phyloP scores from a whole-genome alignment of 2,797 vertebrate species.

The Phalloptychus januarius region DNA sequence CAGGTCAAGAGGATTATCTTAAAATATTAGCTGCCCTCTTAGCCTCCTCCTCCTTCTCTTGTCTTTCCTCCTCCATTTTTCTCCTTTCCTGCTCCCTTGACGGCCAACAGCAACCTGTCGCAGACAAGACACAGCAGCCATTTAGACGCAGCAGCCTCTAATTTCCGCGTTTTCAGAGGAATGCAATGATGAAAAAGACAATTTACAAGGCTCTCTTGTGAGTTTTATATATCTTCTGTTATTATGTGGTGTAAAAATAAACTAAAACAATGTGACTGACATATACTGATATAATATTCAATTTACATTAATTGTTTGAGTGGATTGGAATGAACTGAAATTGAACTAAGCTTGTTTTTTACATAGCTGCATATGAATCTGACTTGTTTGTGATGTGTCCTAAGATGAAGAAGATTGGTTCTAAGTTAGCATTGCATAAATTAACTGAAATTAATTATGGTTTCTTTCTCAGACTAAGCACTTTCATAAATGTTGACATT shows the following conservation, averaged over 20 bases:
- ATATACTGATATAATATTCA: neutral
- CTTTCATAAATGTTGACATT: neutral
- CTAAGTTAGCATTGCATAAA: neutral
- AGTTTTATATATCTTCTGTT: neutral
- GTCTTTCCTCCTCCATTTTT: constrained; percentile 15
- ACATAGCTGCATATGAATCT: neutral
- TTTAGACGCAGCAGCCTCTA: neutral
- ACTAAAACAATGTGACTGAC: neutral
- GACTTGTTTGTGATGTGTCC: neutral
- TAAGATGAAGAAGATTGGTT: neutral
- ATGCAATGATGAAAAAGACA: neutral
- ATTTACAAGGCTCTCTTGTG: neutral
- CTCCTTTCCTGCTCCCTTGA: constrained; percentile 19
- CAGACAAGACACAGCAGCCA: constrained; percentile 8
- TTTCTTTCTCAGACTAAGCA: neutral
- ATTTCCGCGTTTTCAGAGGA: constrained; percentile 5
- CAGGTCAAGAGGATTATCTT: constrained; percentile 78
- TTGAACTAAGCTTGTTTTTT: neutral
- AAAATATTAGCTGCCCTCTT: constrained; percentile 68
- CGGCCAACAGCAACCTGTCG: constrained; percentile 63
- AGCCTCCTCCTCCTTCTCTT: constrained; percentile 29
- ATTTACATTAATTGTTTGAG: neutral
- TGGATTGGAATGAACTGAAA: neutral
- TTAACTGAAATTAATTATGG: neutral
- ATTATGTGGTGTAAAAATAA: neutral